A percentile compares a stretch with the other conserved stretches of the same genome.
These are phyloP conservation scores for Ridgeia piscesae DNA, from an alignment of 1,140 invertebrate species.

Conservation along the genomic window DNA sequence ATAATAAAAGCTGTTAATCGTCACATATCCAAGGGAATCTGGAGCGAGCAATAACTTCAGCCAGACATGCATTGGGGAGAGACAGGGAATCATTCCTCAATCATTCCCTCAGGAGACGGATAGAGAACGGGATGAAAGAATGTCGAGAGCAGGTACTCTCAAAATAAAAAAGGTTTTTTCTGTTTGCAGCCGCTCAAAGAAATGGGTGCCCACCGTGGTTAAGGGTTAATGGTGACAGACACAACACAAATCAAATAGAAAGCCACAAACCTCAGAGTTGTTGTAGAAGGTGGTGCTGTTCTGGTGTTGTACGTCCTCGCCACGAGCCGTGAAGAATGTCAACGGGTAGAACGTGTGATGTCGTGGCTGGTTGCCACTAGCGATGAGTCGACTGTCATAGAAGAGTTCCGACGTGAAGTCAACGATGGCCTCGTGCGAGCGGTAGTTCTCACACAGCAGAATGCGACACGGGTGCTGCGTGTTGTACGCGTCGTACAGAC, in stretches of 20 bases:
- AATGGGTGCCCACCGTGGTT: too few species aligned
- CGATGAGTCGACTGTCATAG: constrained; percentile 76
- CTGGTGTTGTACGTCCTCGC: constrained; percentile 72
- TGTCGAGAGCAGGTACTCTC: too few species aligned
- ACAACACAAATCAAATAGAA: background rate
- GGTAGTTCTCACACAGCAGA: constrained; percentile 81
- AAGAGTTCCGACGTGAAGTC: constrained; percentile 79
- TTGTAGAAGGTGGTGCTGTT: constrained; percentile 86
- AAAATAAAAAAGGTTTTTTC: too few species aligned
- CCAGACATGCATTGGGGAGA: too few species aligned
- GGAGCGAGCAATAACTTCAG: too few species aligned
- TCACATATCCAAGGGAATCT: too few species aligned
- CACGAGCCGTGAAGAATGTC: constrained; percentile 80
- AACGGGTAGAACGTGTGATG: constrained; percentile 74
- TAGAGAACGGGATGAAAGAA: too few species aligned
- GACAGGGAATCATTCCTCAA: too few species aligned
- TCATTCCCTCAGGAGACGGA: too few species aligned
- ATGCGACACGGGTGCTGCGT: constrained; percentile 73
- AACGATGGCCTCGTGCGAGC: constrained; percentile 81
- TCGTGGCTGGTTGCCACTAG: constrained; percentile 69
- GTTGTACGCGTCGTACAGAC: constrained; percentile 79
- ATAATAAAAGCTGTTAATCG: too few species aligned
- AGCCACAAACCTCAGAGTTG: constrained; percentile 70
- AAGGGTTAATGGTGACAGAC: too few species aligned
- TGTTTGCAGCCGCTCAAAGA: too few species aligned